Percentiles rank a stretch among this genome's conserved stretches.
phyloP scores from a whole-genome alignment of 2,888 invertebrate species.

The Pheosia gnoma region DNA sequence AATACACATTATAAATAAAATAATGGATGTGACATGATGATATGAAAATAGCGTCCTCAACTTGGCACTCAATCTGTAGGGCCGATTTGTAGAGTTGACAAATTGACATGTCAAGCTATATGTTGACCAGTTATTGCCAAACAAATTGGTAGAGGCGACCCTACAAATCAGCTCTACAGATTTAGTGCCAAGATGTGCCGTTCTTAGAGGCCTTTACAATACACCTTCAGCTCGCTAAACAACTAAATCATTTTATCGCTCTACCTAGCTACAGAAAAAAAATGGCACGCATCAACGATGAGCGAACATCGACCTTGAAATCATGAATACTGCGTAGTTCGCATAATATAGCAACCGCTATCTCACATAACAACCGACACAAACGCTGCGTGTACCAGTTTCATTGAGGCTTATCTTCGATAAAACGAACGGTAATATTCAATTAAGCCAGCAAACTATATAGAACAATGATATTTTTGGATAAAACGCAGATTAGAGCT shows the following conservation, averaged over 20 bases:
- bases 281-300: constrained; percentile 23
- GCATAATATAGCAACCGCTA: constrained; percentile 11
- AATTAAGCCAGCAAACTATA: constrained; percentile 11
- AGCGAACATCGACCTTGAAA: constrained; percentile 26
- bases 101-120: too few species aligned
- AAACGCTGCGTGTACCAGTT: constrained; percentile 11
- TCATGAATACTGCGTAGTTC: constrained; percentile 35
- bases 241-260: not conserved
- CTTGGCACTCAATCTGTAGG: too few species aligned
- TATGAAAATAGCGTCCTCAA: too few species aligned
- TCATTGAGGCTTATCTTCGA: constrained; percentile 20
- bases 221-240: not conserved
- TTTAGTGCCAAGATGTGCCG: too few species aligned
- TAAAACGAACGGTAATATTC: constrained; percentile 2
- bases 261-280: not conserved
- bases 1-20: too few species aligned
- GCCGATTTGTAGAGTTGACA: too few species aligned
- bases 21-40: too few species aligned
- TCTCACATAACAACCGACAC: not conserved
- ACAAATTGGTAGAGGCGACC: too few species aligned
- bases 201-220: not conserved
- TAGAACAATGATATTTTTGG: not conserved
- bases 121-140: too few species aligned
- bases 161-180: too few species aligned
- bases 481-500: not conserved